Conservation (phyloP, 2,797 vertebrate genomes). For the Scyliorhinus canicula region DNA sequence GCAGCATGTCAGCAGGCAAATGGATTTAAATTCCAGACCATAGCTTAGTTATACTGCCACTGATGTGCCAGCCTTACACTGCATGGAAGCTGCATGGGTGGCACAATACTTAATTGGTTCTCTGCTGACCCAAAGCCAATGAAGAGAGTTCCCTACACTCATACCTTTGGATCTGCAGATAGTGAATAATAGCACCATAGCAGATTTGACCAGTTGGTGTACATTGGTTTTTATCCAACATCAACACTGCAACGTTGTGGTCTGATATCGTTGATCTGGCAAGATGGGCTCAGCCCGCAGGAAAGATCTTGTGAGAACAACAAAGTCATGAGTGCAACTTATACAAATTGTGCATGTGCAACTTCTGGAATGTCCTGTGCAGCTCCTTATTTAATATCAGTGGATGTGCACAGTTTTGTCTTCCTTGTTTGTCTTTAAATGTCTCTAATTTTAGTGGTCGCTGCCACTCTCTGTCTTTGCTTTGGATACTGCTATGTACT, state of each 20-base stretch:
- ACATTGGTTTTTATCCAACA: neutral
- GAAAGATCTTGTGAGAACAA: neutral
- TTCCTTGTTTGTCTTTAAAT: neutral
- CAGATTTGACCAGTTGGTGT: neutral
- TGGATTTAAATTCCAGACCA: neutral
- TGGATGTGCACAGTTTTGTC: neutral
- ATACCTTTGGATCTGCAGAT: neutral
- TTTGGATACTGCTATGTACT: neutral
- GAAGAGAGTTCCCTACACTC: neutral
- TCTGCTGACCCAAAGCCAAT: neutral
- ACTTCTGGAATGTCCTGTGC: neutral
- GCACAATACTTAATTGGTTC: too few species aligned
- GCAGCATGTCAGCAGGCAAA: neutral
- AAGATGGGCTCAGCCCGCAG: neutral
- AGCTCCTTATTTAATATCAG: neutral
- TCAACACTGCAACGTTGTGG: neutral
- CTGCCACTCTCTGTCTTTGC: neutral
- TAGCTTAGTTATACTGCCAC: neutral
- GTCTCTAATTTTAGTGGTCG: neutral
- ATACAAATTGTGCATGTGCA: neutral
- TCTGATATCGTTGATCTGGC: neutral
- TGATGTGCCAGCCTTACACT: neutral
- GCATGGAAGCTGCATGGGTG: neutral
- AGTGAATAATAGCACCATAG: neutral
- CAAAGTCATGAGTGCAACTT: neutral